Percentiles rank a stretch among this genome's conserved stretches.
These are phyloP conservation scores for Diorhabda carinulata DNA, from an alignment of 1,140 invertebrate genomes.

Conservation along the genomic window DNA sequence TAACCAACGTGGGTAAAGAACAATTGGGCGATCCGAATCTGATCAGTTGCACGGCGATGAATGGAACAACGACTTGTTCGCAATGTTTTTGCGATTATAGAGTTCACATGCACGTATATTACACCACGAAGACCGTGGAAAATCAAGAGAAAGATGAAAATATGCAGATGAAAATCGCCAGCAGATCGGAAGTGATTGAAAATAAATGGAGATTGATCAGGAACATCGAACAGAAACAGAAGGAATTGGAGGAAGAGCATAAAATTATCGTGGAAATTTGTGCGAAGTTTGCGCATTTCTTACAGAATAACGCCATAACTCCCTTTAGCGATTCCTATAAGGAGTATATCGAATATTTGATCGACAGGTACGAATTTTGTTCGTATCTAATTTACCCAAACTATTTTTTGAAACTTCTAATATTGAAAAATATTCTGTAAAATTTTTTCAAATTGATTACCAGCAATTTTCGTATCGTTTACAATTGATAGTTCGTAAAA, in stretches of 20 bases:
- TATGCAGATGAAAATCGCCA: constrained; percentile 27
- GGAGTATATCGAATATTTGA: constrained; percentile 35
- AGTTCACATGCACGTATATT: constrained; percentile 40
- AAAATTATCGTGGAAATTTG: constrained; percentile 29
- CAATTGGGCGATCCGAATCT: constrained; percentile 35
- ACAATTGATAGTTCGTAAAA: neutral
- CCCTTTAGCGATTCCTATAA: constrained; percentile 37
- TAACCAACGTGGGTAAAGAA: constrained; percentile 37
- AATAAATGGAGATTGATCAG: constrained; percentile 24
- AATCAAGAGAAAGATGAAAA: constrained; percentile 26
- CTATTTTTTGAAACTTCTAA: neutral
- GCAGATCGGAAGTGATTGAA: constrained; percentile 24
- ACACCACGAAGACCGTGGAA: constrained; percentile 29
- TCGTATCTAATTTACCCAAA: neutral
- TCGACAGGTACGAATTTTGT: constrained; percentile 26
- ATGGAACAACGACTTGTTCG: constrained; percentile 26
- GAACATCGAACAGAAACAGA: constrained; percentile 24
- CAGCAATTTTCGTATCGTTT: neutral
- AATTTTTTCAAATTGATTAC: constrained; percentile 1
- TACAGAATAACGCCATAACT: constrained; percentile 35
- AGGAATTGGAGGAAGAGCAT: constrained; percentile 27
- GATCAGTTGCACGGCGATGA: constrained; percentile 39
- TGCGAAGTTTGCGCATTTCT: constrained; percentile 36
- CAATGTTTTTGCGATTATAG: constrained; percentile 33
- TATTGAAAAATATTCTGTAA: constrained; percentile 5